Evolutionary conservation across 2,888 invertebrate species (phyloP), one percentile per base, ranked within the genome.

Genomic region (Eurytoma adleriae): DNA sequence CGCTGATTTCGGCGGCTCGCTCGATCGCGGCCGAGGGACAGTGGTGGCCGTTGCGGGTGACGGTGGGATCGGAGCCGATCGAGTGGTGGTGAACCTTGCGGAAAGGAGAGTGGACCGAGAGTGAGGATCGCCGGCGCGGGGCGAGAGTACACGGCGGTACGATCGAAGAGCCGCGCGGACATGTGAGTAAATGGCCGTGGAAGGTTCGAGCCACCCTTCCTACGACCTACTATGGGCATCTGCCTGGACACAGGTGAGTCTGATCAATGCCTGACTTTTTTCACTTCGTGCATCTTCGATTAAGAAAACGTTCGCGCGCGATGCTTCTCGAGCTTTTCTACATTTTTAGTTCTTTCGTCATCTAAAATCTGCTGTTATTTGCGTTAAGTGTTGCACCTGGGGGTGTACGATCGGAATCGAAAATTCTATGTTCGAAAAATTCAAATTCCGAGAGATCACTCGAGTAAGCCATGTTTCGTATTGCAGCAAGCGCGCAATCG

Each of bases 171-270:
- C 61, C 27, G 59, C 27, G 27, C 70, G 73, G 76, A 86, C 82
- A 89, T 89, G 89, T 90, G 90, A 90, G 88, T 89, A 89, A 89
- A 90, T 90, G 90, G 90, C 90, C 86, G 86, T 88, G 86, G 84
- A 85, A 85, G 85, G 85, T 85, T 85, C 85, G 86, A 83, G 83
- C 83, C 86, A 86, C 84, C 85, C 86, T 86, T 85, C 84, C 85
- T 87, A 86, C 85, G 85, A 81, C 88, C 87, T 91, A 91, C 90
- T 91, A 91, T 91, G 92, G 92, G 92, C 91, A 92, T 91, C 90
- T 92, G 92, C 90, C 90, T 92, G 90, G 92, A 92, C 90, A 92
- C 92, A 89, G 92, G 92, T 92, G 83, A 87, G 89, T 86, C 84
- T 68, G 24, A 40, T 16, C 10, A 14, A 14, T 20, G 24, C 59